Evolutionary conservation across 2,797 vertebrate species (phyloP).

Genomic region (Phalloptychus januarius): DNA sequence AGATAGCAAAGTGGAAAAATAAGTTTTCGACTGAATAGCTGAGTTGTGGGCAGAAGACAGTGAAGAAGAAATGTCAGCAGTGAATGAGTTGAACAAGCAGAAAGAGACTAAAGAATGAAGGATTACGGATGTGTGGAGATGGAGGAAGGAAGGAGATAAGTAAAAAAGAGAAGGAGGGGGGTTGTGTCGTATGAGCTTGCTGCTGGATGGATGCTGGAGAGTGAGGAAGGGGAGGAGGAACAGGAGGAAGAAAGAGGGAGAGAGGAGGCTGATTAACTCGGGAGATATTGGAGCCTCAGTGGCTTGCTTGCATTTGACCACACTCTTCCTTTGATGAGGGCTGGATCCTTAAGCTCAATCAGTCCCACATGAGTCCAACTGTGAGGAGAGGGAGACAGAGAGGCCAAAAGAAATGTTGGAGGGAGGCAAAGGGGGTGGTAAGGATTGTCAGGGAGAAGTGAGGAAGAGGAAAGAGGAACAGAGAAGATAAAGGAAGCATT

Average conservation of each 20-base stretch:
- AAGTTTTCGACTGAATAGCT: constrained; percentile 32
- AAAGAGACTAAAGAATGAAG: constrained; percentile 25
- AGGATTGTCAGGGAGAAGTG: constrained; percentile 33
- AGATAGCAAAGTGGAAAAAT: constrained; percentile 31
- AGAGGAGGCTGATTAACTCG: constrained; percentile 81
- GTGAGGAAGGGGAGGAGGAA: constrained; percentile 42
- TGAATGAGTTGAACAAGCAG: constrained; percentile 29
- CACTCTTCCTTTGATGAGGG: constrained; percentile 85
- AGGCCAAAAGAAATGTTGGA: constrained; percentile 56
- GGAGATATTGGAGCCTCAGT: constrained; percentile 82
- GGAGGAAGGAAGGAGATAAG: constrained; percentile 33
- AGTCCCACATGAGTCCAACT: constrained; percentile 84
- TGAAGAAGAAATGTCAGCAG: constrained; percentile 26
- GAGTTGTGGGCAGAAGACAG: constrained; percentile 42
- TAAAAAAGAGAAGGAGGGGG: constrained; percentile 20
- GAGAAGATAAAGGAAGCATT: constrained; percentile 62
- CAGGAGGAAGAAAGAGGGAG: constrained; percentile 30
- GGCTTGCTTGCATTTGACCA: constrained; percentile 83
- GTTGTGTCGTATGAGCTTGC: constrained; percentile 41
- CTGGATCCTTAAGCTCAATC: constrained; percentile 83
- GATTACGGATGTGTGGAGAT: constrained; percentile 31
- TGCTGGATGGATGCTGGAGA: constrained; percentile 55
- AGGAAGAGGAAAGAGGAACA: constrained; percentile 46
- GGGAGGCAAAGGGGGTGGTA: constrained; percentile 56
- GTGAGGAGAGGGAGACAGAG: constrained; percentile 62